Evolutionary conservation across 1,140 invertebrate genomes (phyloP).

Genomic region (Melanaphis sacchari): DNA sequence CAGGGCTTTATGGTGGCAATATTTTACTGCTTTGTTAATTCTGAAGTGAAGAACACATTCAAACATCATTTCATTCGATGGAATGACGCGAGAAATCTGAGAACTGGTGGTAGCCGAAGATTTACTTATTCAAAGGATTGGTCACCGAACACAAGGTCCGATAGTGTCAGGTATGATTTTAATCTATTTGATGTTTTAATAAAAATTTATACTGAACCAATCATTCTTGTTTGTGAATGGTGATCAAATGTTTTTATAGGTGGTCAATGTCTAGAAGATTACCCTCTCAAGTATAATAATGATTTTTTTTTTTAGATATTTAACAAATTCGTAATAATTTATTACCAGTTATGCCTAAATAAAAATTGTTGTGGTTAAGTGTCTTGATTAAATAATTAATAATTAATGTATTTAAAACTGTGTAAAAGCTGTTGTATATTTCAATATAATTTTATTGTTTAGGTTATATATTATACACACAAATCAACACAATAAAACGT

Average conservation of each 20-base stretch:
- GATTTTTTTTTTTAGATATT: conserved; percentile 1
- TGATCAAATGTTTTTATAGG: background rate
- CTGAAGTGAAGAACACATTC: conserved; percentile 85
- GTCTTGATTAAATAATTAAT: background rate
- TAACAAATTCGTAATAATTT: background rate
- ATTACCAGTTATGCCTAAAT: background rate
- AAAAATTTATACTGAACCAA: background rate
- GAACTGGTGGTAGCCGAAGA: conserved; percentile 67
- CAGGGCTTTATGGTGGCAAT: conserved; percentile 86
- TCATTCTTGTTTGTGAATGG: background rate
- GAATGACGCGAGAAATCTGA: conserved; percentile 72
- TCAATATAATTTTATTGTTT: background rate
- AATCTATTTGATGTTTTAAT: background rate
- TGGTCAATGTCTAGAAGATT: conserved; percentile 28
- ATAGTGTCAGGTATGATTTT: conserved; percentile 76
- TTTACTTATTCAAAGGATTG: conserved; percentile 76
- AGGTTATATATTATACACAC: background rate
- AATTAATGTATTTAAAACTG: background rate
- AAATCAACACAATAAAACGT: background rate
- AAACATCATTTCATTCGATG: conserved; percentile 81
- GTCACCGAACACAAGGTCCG: conserved; percentile 78
- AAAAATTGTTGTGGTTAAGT: background rate
- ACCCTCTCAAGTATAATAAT: conserved; percentile 18
- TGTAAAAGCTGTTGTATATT: background rate
- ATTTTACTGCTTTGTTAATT: conserved; percentile 92